phyloP scores from a whole-genome alignment of 2,113 vertebrate genomes.

The Procapra przewalskii region DNA sequence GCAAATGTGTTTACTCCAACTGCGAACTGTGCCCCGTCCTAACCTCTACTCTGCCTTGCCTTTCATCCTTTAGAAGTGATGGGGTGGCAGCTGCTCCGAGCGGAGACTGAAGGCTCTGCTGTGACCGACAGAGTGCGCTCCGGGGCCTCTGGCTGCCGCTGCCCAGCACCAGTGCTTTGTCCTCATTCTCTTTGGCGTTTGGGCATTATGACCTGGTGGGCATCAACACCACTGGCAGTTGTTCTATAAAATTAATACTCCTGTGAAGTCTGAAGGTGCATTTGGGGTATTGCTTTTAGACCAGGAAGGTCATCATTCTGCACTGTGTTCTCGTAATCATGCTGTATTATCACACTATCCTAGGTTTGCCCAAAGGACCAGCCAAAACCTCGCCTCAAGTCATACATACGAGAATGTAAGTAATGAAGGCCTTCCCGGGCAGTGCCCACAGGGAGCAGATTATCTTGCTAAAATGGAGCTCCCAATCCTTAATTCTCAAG shows the following conservation, averaged over 20 bases:
- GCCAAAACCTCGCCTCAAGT: slow-evolving; percentile 52
- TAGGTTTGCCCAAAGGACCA: slow-evolving; percentile 76
- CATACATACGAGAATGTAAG: slow-evolving; percentile 79
- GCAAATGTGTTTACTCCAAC: background rate
- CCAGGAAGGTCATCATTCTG: slow-evolving; percentile 36
- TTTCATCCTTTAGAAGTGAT: background rate
- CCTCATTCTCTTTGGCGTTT: background rate
- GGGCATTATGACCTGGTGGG: background rate
- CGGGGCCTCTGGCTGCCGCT: background rate
- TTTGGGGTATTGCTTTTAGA: background rate
- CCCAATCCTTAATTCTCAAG: background rate
- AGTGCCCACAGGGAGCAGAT: background rate
- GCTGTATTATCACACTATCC: slow-evolving; percentile 66
- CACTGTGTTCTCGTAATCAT: slow-evolving; percentile 64
- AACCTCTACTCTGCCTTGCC: background rate
- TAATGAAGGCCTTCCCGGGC: slow-evolving; percentile 43
- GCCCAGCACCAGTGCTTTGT: background rate
- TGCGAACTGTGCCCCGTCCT: background rate
- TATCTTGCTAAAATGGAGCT: background rate
- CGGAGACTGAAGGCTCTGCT: background rate
- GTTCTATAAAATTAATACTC: background rate
- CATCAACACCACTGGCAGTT: background rate
- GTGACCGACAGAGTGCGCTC: background rate
- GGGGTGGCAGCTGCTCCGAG: background rate
- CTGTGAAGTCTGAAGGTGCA: background rate